Evolutionary conservation across 2,888 invertebrate species (phyloP).

Genomic region (Anticlea derivata): DNA sequence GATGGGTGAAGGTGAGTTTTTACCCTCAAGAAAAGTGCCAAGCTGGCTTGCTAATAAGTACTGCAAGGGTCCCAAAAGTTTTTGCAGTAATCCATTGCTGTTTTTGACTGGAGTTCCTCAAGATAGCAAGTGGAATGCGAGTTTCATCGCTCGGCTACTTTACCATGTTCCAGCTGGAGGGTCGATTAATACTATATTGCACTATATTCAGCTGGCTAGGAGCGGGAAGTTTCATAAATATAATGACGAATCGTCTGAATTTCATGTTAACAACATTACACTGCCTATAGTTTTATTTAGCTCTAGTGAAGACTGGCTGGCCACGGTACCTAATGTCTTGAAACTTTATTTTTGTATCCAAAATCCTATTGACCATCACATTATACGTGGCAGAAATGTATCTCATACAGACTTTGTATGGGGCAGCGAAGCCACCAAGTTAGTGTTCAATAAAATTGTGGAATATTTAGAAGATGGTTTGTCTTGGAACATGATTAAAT

Average conservation of each 20-base stretch:
- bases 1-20: slow-evolving; percentile 55
- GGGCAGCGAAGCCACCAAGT: slow-evolving; percentile 47
- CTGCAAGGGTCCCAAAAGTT: slow-evolving; percentile 51
- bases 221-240: slow-evolving; percentile 61
- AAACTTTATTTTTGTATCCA: slow-evolving; percentile 54
- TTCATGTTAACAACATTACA: slow-evolving; percentile 46
- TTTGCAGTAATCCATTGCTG: slow-evolving; percentile 62
- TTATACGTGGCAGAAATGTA: slow-evolving; percentile 53
- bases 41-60: slow-evolving; percentile 50
- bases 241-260: slow-evolving; percentile 44
- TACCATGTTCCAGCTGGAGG: slow-evolving; percentile 64
- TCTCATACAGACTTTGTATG: slow-evolving; percentile 66
- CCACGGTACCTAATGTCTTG: slow-evolving; percentile 53
- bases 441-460: slow-evolving; percentile 55
- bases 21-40: slow-evolving; percentile 55
- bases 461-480: slow-evolving; percentile 49
- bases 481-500: slow-evolving; percentile 26
- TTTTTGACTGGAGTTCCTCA: slow-evolving; percentile 55
- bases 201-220: slow-evolving; percentile 58
- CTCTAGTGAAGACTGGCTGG: slow-evolving; percentile 60
- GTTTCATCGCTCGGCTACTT: slow-evolving; percentile 52
- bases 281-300: slow-evolving; percentile 59
- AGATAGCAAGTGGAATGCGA: slow-evolving; percentile 40
- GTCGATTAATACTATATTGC: slow-evolving; percentile 62
- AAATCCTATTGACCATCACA: slow-evolving; percentile 60